These are phyloP conservation scores for Gallinago paraguaiae DNA, from an alignment of 2,113 vertebrate genomes.

Conservation along the genomic window DNA sequence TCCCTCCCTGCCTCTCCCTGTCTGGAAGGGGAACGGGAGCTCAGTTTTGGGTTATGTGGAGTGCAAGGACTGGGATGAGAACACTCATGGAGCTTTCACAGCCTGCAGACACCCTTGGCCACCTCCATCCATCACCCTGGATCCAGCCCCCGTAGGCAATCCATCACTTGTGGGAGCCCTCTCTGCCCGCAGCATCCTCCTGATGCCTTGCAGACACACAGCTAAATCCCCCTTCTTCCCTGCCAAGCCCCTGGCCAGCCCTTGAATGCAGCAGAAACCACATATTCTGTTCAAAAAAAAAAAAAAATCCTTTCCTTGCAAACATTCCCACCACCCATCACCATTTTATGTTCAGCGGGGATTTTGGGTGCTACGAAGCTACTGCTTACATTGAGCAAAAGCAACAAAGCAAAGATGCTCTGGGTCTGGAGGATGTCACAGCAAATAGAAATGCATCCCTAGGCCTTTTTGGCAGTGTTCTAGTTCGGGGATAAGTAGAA, in stretches of 20 bases:
- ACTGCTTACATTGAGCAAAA: neutral
- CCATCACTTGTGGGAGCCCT: neutral
- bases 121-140: neutral
- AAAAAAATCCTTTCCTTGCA: neutral
- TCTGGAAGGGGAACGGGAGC: neutral
- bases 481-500: neutral
- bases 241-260: neutral
- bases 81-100: neutral
- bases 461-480: neutral
- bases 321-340: neutral
- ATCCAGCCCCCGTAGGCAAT: neutral
- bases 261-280: neutral
- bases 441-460: neutral
- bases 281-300: neutral
- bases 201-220: constrained; percentile 14
- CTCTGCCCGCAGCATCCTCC: neutral
- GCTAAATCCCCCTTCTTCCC: neutral
- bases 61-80: neutral
- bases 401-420: neutral
- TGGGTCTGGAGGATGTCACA: neutral
- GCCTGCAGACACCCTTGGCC: neutral
- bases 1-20: neutral
- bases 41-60: neutral
- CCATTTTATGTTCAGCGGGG: neutral
- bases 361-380: accelerated